Conservation (phyloP, 2,113 vertebrate genomes). For the Limnothrissa miodon region DNA sequence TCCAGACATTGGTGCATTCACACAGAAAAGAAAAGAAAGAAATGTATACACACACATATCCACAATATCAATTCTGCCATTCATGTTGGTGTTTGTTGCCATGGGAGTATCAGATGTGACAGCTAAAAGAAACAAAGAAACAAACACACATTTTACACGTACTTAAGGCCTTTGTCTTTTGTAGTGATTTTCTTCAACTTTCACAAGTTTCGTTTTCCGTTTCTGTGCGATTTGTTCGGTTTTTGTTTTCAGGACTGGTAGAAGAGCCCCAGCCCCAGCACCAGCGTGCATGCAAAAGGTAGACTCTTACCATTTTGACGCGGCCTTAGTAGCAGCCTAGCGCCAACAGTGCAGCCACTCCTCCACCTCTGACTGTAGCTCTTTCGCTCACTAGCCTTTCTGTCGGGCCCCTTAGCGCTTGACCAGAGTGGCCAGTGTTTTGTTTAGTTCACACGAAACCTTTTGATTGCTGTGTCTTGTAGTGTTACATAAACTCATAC, state of each 20-base stretch:
- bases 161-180: conserved; percentile 14
- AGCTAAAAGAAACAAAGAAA: conserved; percentile 37
- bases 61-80: conserved; percentile 36
- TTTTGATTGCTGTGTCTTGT: background rate
- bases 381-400: background rate
- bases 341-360: conserved; percentile 45
- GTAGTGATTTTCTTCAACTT: conserved; percentile 24
- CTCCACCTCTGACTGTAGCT: conserved; percentile 22
- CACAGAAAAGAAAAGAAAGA: conserved; percentile 31
- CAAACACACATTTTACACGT: background rate
- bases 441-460: background rate
- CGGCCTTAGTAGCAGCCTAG: conserved; percentile 74
- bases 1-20: conserved; percentile 50
- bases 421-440: background rate
- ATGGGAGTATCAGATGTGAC: conserved; percentile 48
- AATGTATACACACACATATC: conserved; percentile 53
- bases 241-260: background rate
- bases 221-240: background rate
- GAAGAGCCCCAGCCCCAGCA: background rate
- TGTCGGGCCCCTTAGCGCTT: background rate
- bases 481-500: background rate
- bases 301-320: conserved; percentile 66
- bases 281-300: conserved; percentile 22
- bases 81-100: conserved; percentile 43
- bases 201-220: conserved; percentile 6